Evolutionary conservation across 2,113 vertebrate species (phyloP).

Genomic region (Podarcis cretensis): DNA sequence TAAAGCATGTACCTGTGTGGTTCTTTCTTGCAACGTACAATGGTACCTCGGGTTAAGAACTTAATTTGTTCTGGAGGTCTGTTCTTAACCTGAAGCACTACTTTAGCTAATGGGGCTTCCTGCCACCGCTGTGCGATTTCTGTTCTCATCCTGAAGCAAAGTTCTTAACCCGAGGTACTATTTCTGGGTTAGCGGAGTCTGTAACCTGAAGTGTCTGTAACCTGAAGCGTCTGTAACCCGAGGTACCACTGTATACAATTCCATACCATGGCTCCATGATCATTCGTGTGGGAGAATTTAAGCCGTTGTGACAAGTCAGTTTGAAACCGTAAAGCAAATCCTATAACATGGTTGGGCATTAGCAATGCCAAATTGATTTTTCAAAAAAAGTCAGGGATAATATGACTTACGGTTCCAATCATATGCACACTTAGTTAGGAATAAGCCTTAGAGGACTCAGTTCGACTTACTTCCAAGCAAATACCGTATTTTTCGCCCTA

Average conservation of each 20-base stretch:
- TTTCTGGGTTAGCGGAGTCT: too few relatives aligned
- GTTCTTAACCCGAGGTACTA: too few relatives aligned
- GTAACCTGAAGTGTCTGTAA: too few relatives aligned
- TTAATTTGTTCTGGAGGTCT: too few relatives aligned
- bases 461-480: neutral
- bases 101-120: too few relatives aligned
- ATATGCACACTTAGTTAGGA: too few relatives aligned
- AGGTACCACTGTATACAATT: neutral
- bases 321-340: neutral
- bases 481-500: too few relatives aligned
- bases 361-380: neutral
- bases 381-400: neutral
- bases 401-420: neutral
- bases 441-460: neutral
- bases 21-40: neutral
- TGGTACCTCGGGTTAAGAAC: too few relatives aligned
- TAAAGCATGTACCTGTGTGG: neutral
- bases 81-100: too few relatives aligned
- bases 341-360: neutral
- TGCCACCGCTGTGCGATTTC: too few relatives aligned
- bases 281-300: neutral
- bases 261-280: neutral
- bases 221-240: too few relatives aligned
- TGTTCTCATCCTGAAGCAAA: too few relatives aligned
- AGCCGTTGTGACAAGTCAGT: neutral